A percentile compares a stretch with the other conserved stretches of the same genome.
phyloP scores from a whole-genome alignment of 2,113 vertebrate species.

The Sclerurus mexicanus region DNA sequence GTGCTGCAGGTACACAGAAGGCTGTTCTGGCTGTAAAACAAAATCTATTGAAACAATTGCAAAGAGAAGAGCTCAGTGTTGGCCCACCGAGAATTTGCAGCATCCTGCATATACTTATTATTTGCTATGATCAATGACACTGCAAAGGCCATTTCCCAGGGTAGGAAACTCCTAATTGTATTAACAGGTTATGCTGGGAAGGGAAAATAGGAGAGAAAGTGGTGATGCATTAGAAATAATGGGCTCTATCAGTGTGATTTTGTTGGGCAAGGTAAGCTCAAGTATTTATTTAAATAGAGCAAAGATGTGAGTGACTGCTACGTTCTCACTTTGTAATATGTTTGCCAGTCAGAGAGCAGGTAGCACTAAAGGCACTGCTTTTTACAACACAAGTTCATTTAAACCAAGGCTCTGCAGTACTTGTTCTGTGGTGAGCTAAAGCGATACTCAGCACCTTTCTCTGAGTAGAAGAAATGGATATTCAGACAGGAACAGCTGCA shows the following conservation, averaged over 20 bases:
- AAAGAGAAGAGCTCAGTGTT: background rate
- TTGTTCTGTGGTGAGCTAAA: background rate
- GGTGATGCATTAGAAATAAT: background rate
- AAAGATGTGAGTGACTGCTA: background rate
- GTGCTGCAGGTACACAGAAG: background rate
- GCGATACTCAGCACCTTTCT: background rate
- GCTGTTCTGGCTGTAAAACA: background rate
- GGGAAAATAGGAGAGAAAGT: background rate
- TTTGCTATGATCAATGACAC: conserved; percentile 11
- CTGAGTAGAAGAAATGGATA: background rate
- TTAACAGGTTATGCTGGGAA: conserved; percentile 11
- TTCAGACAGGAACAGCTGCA: background rate
- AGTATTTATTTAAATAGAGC: conserved; percentile 46
- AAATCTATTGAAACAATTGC: background rate
- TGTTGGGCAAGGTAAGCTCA: conserved; percentile 38
- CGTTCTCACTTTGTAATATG: background rate
- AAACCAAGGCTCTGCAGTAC: background rate
- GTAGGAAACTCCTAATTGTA: background rate
- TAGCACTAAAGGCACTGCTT: background rate
- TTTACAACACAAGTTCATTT: background rate
- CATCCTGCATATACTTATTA: conserved; percentile 1
- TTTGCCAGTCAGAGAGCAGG: background rate
- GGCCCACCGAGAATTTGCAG: background rate
- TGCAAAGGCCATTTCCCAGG: background rate
- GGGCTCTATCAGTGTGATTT: background rate